Conservation (phyloP, 2,888 invertebrate species). For the Paralinhomoeus sp. region DNA sequence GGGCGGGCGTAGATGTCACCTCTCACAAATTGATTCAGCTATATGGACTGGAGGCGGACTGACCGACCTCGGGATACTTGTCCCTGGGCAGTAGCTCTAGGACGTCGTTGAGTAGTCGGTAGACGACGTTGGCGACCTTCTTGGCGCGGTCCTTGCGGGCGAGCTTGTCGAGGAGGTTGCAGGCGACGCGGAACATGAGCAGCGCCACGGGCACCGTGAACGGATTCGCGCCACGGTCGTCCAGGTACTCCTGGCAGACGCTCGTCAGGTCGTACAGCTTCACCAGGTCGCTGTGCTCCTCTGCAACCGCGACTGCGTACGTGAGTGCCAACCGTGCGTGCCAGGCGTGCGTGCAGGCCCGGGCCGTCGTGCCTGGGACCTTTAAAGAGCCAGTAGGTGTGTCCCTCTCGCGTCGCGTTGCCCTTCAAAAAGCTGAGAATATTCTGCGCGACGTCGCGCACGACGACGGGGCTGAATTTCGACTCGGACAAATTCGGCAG, state of each 20-base stretch:
- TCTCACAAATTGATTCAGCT: too few relatives aligned
- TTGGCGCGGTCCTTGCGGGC: background rate
- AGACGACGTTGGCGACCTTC: slow-evolving; percentile 6
- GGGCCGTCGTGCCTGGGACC: too few relatives aligned
- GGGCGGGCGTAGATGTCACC: too few relatives aligned
- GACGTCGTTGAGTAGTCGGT: slow-evolving; percentile 49
- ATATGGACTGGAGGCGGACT: too few relatives aligned
- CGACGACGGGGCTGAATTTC: slow-evolving; percentile 56
- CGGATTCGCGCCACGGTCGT: slow-evolving; percentile 4
- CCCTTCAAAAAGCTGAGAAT: slow-evolving; percentile 70
- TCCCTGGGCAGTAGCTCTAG: slow-evolving; percentile 49
- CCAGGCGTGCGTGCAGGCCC: too few relatives aligned
- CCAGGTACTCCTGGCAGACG: slow-evolving; percentile 39
- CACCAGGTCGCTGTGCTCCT: slow-evolving; percentile 64
- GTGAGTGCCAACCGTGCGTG: too few relatives aligned
- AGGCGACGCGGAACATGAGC: slow-evolving; percentile 62
- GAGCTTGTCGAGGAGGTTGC: slow-evolving; percentile 32
- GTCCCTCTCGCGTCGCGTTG: slow-evolving; percentile 79
- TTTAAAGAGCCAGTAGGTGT: slow-evolving; percentile 89
- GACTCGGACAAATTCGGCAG: slow-evolving; percentile 62
- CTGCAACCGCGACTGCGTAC: too few relatives aligned
- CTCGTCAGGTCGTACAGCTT: slow-evolving; percentile 77
- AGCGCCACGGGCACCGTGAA: slow-evolving; percentile 68
- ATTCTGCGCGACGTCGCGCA: slow-evolving; percentile 62
- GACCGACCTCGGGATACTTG: slow-evolving; percentile 43